phyloP scores from a whole-genome alignment of 2,888 invertebrate genomes.

The Drosophila picticornis region DNA sequence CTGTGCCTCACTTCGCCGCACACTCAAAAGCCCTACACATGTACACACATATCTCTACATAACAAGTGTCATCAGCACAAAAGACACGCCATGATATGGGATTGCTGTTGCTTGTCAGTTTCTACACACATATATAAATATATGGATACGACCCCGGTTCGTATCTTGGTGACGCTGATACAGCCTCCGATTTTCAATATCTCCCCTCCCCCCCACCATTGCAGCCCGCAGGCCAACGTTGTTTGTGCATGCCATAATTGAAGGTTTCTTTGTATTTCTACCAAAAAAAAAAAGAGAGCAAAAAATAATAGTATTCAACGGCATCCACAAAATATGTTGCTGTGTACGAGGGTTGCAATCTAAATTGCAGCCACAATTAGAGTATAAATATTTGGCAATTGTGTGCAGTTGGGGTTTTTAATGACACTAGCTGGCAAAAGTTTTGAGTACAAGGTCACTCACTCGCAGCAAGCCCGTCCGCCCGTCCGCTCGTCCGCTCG shows the following conservation, averaged over 20 bases:
- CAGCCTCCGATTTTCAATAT: background rate
- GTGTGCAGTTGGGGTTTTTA: conserved; percentile 33
- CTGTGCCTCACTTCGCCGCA: no score
- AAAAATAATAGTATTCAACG: conserved; percentile 27
- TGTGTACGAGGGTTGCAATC: conserved; percentile 40
- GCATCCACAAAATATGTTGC: conserved; percentile 8
- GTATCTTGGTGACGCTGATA: conserved; percentile 31
- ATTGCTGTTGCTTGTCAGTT: conserved; percentile 23
- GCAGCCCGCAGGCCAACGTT: background rate
- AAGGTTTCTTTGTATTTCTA: conserved; percentile 52
- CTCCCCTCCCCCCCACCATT: background rate
- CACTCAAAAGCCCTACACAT: conserved; percentile 5
- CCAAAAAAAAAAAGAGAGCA: background rate
- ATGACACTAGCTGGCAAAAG: conserved; percentile 32
- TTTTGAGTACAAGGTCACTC: conserved; percentile 42
- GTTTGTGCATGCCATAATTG: conserved; percentile 60
- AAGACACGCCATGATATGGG: conserved; percentile 59
- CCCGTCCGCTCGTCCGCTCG: background rate
- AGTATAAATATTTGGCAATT: conserved; percentile 73
- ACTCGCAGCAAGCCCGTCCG: conserved; percentile 5
- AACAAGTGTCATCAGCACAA: conserved; percentile 76
- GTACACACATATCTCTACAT: conserved; percentile 36
- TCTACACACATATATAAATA: conserved; percentile 4
- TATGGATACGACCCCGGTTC: conserved; percentile 44
- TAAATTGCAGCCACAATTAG: conserved; percentile 64